Conservation (phyloP, 2,113 vertebrate species). For the Dasypus novemcinctus region DNA sequence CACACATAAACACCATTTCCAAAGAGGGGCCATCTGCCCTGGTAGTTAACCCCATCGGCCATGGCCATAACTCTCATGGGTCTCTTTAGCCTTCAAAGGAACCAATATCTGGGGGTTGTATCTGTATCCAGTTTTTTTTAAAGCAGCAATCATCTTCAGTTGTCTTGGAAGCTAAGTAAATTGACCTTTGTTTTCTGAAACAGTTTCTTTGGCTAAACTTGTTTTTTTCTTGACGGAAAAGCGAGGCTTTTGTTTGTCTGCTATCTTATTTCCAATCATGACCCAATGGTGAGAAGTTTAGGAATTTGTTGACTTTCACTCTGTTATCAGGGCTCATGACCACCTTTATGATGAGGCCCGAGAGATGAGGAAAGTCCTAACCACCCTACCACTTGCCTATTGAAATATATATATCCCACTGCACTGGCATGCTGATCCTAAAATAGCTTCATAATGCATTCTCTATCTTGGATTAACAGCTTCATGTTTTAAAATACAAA, state of each 20-base stretch:
- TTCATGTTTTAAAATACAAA: conserved; percentile 25
- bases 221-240: not conserved
- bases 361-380: not conserved
- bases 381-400: not conserved
- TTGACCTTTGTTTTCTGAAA: conserved; percentile 34
- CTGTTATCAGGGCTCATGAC: not conserved
- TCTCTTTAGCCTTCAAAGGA: no score
- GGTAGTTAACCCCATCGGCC: no score
- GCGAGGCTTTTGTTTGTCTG: not conserved
- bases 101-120: no score
- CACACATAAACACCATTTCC: no score
- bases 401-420: not conserved
- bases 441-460: not conserved
- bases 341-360: not conserved
- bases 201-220: conserved; percentile 15
- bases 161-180: conserved; percentile 22
- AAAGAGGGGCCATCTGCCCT: no score
- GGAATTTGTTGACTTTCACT: not conserved
- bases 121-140: not conserved
- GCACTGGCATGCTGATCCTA: not conserved
- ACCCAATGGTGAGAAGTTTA: not conserved
- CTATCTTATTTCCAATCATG: not conserved
- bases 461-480: not conserved
- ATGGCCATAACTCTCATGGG: no score
- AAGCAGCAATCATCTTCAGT: conserved; percentile 9